phyloP scores from a whole-genome alignment of 2,888 invertebrate genomes.

The Terebella lapidaria region DNA sequence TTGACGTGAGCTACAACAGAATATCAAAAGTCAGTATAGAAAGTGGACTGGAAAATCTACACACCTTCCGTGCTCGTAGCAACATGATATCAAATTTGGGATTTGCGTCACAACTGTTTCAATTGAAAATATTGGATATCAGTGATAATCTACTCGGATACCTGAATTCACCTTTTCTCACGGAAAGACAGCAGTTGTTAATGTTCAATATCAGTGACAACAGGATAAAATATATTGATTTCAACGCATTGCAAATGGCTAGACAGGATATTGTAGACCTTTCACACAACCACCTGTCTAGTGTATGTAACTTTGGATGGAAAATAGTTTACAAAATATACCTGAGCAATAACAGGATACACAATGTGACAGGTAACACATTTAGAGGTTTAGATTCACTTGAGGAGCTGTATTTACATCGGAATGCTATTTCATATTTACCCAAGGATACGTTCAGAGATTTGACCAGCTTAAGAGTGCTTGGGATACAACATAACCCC shows the following conservation, averaged over 20 bases:
- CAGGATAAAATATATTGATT: slow-evolving; percentile 30
- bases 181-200: slow-evolving; percentile 24
- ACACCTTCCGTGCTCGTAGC: slow-evolving; percentile 13
- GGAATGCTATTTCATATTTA: slow-evolving; percentile 32
- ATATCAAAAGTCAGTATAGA: slow-evolving; percentile 16
- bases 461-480: slow-evolving; percentile 23
- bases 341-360: slow-evolving; percentile 34
- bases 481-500: slow-evolving; percentile 31
- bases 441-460: slow-evolving; percentile 25
- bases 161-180: slow-evolving; percentile 30
- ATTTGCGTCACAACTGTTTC: slow-evolving; percentile 17
- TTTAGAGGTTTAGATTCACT: slow-evolving; percentile 9
- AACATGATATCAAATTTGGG: slow-evolving; percentile 23
- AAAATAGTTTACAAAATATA: slow-evolving; percentile 24
- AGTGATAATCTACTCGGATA: slow-evolving; percentile 24
- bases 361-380: slow-evolving; percentile 12
- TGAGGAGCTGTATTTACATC: slow-evolving; percentile 27
- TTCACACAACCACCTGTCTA: slow-evolving; percentile 34
- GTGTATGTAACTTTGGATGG: slow-evolving; percentile 37
- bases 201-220: slow-evolving; percentile 38
- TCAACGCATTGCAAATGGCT: slow-evolving; percentile 33
- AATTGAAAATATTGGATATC: slow-evolving; percentile 27
- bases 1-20: slow-evolving; percentile 22
- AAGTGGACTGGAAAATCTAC: slow-evolving; percentile 22
- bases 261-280: slow-evolving; percentile 36